Evolutionary conservation across 35 echinoderm and acorn worm genomes (phyloP), one percentile per base, ranked within the genome.

Genomic region (Lytechinus variegatus): DNA sequence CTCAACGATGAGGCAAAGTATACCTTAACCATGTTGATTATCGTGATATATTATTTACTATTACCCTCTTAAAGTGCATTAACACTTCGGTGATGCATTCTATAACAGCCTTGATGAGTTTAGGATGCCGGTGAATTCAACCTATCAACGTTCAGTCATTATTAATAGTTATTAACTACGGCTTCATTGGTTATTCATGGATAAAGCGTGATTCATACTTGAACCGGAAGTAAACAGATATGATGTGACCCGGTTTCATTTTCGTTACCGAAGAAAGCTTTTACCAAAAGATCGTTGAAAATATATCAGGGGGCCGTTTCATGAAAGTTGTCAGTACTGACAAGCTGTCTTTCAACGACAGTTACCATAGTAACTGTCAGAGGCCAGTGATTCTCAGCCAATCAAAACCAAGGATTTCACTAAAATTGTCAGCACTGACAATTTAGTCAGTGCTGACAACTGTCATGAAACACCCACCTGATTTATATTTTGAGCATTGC

Each of bases 181-280:
- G 66, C 4, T 79, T 79, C n/a, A 79, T 79, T 79, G n/a, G 66
- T 79, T 79, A 79, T 79, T 79, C 66, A 79, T 79, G 66, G 66
- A 79, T 79, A 44, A 44, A 79, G 16, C 66, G 66, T 79, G 66
- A 79, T 79, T 79, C 66, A 79, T 79, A 79, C 21, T 4, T 79
- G 21, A 79, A 79, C 66, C 66, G 66, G 66, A 79, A 79, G 66
- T 44, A 44, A 1, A 44, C 66, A 79, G 19, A 79, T 79, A 79
- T 79, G 66, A 79, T 24, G 66, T 79, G 3, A 79, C 66, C 57
- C 66, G 12, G 61, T 8, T 16, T 0, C 4, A 19, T 79, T 14
- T 79, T 16, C 66, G n/a, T 79, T 24, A 79, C 21, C 66, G 21
- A 4, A 58, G 33, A 44, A 44, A 44, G 33, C 33, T 44, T 44